Percentiles rank a stretch among this genome's conserved stretches.
Evolutionary conservation across 2,888 invertebrate species (phyloP).

Genomic region (Morpho achilles): DNA sequence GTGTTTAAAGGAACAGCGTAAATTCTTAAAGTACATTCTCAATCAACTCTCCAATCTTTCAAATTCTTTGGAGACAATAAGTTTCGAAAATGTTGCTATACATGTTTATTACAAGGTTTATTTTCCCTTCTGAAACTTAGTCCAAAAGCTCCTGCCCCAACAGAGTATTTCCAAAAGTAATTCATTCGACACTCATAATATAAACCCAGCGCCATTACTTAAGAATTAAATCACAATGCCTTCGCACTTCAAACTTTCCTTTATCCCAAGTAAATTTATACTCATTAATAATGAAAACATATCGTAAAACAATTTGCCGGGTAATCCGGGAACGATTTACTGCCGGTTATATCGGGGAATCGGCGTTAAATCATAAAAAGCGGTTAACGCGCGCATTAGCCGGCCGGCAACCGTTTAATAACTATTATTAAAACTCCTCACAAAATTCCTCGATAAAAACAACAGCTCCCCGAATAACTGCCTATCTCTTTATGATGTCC

Average conservation of each 20-base stretch:
- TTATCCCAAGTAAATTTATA: conserved; percentile 18
- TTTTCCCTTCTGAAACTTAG: too few species aligned
- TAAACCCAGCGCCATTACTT: background rate
- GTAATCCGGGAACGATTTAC: conserved; percentile 66
- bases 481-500: conserved; percentile 27
- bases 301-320: conserved; percentile 71
- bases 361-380: conserved; percentile 74
- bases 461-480: conserved; percentile 20
- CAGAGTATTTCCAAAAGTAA: too few species aligned
- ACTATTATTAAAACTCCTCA: conserved; percentile 72
- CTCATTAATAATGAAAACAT: conserved; percentile 52
- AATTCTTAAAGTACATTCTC: too few species aligned
- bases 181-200: too few species aligned
- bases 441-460: conserved; percentile 60
- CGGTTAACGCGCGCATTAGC: conserved; percentile 69
- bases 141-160: too few species aligned
- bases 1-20: too few species aligned
- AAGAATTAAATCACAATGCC: conserved; percentile 6
- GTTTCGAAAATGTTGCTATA: too few species aligned
- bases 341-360: conserved; percentile 65
- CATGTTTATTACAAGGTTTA: too few species aligned
- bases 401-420: conserved; percentile 69
- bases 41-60: too few species aligned
- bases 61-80: too few species aligned
- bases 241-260: conserved; percentile 10